Percentiles rank a stretch among this genome's conserved stretches.
phyloP scores from a whole-genome alignment of 2,888 invertebrate species.

The Ophraella communa region DNA sequence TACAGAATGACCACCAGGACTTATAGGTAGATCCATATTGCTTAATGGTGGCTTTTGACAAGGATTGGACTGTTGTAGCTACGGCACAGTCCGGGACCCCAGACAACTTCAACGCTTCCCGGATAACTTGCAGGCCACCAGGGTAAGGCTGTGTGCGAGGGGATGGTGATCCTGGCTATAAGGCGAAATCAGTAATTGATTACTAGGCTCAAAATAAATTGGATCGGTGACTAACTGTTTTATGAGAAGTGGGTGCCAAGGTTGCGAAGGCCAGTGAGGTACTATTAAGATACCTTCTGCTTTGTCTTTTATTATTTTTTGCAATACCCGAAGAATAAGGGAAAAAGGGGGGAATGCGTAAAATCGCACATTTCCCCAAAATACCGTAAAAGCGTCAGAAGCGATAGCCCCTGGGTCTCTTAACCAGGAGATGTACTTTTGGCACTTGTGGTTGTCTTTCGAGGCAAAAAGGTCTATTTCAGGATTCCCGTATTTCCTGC shows the following conservation, averaged over 20 bases:
- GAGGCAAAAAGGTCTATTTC: not conserved
- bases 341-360: not conserved
- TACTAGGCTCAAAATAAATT: not conserved
- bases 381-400: not conserved
- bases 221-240: not conserved
- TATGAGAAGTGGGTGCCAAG: not conserved
- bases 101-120: conserved; percentile 9
- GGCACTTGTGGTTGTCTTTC: not conserved
- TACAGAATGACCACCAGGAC: conserved; percentile 9
- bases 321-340: not conserved
- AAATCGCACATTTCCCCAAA: not conserved
- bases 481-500: not conserved
- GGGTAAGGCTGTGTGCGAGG: not conserved
- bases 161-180: not conserved
- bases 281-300: not conserved
- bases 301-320: not conserved
- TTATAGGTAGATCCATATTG: no score
- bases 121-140: not conserved
- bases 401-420: not conserved
- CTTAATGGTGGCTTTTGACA: conserved; percentile 6
- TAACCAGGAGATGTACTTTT: not conserved
- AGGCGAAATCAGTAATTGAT: not conserved
- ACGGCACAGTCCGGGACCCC: conserved; percentile 14
- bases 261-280: not conserved
- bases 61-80: not conserved